These are phyloP conservation scores for Conchocele bisecta DNA, from an alignment of 2,888 invertebrate species.

Conservation along the genomic window DNA sequence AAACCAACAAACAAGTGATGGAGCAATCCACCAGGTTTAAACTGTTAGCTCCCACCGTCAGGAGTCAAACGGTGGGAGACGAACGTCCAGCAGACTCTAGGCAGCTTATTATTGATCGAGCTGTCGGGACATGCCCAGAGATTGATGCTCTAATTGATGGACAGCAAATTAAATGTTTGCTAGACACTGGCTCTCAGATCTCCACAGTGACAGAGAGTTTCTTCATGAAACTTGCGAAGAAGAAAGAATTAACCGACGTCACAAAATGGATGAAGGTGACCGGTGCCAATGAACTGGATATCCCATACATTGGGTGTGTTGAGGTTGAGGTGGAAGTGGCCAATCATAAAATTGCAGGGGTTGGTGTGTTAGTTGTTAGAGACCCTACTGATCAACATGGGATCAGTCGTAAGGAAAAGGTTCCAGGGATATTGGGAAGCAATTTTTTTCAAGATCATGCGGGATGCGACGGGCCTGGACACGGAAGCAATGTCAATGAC, in stretches of 20 bases:
- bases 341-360: background rate
- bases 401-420: background rate
- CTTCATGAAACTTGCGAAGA: background rate
- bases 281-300: background rate
- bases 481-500: too few relatives aligned
- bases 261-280: constrained; percentile 4
- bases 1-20: too few relatives aligned
- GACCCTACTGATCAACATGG: background rate
- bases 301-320: background rate
- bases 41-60: background rate
- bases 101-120: background rate
- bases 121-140: background rate
- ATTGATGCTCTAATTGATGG: background rate
- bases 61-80: background rate
- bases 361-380: background rate
- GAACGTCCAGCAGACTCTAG: background rate
- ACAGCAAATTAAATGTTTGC: background rate
- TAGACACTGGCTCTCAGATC: background rate
- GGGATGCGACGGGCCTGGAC: too few relatives aligned
- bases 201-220: background rate
- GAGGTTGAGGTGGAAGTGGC: background rate
- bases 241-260: background rate
- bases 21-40: too few relatives aligned
- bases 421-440: constrained; percentile 2
- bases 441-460: constrained; percentile 5